A percentile compares a stretch with the other conserved stretches of the same genome.
Evolutionary conservation across 2,797 vertebrate species (phyloP).

Genomic region (Labeo calbasu): DNA sequence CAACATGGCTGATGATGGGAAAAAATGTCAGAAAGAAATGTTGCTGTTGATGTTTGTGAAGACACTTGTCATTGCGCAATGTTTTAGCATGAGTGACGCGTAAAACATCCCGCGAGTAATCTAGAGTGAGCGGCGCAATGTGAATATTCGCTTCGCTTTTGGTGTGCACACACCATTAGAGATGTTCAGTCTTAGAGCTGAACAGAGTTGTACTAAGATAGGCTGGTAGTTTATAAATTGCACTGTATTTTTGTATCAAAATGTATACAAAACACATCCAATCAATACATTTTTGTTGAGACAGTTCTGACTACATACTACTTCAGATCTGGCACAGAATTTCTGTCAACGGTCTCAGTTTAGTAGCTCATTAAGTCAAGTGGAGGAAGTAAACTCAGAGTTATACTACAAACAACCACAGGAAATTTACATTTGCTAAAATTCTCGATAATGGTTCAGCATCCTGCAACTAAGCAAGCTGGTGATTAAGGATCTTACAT

Average conservation of each 20-base stretch:
- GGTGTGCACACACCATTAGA: too few species aligned
- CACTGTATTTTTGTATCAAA: background rate
- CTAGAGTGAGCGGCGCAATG: too few species aligned
- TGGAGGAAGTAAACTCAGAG: background rate
- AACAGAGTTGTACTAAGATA: background rate
- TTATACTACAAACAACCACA: constrained; percentile 7
- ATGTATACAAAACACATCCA: background rate
- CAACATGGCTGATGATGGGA: too few species aligned
- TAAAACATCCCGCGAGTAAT: too few species aligned
- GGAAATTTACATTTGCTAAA: background rate
- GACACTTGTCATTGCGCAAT: too few species aligned
- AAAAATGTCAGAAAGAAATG: too few species aligned
- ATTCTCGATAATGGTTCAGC: background rate
- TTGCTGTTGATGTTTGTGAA: too few species aligned
- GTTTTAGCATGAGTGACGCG: too few species aligned
- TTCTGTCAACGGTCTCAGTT: background rate
- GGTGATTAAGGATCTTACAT: background rate
- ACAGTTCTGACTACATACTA: background rate
- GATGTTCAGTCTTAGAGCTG: background rate
- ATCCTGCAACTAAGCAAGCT: background rate
- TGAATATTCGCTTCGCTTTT: too few species aligned
- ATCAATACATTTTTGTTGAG: background rate
- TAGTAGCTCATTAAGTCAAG: background rate
- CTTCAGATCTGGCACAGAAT: background rate
- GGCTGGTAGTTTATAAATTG: background rate